These are phyloP conservation scores for Callitettix versicolor DNA, from an alignment of 1,140 invertebrate species.

Conservation along the genomic window DNA sequence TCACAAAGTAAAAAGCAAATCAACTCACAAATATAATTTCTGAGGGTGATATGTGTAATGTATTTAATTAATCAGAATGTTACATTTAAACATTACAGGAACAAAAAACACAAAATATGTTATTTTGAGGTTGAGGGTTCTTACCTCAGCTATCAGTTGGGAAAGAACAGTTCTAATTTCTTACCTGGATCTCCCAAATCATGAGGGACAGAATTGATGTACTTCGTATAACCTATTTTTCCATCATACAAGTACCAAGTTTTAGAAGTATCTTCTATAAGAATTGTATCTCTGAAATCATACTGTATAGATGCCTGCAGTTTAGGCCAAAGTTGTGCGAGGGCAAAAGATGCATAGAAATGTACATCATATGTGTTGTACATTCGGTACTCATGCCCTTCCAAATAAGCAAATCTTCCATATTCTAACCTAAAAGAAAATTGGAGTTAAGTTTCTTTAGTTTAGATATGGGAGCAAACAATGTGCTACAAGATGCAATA, in stretches of 20 bases:
- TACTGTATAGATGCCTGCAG: conserved; percentile 78
- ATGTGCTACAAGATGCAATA: no score
- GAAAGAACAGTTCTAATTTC: no score
- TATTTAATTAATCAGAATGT: no score
- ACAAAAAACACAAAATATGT: no score
- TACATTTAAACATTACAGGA: no score
- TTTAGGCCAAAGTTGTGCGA: conserved; percentile 83
- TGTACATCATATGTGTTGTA: conserved; percentile 95
- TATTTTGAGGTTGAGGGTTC: no score
- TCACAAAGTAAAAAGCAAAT: no score
- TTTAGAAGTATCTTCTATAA: conserved; percentile 41
- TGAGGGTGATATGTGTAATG: no score
- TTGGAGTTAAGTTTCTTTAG: no score
- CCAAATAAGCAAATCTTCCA: conserved; percentile 71
- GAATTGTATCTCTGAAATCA: conserved; percentile 62
- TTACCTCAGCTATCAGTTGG: no score
- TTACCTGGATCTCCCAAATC: conserved; percentile 84
- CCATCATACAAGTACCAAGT: conserved; percentile 53
- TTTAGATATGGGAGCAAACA: no score
- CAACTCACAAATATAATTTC: no score
- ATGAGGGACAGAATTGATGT: conserved; percentile 70
- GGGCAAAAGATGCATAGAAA: conserved; percentile 86
- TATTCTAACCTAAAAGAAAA: conserved; percentile 50
- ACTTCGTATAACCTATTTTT: conserved; percentile 49
- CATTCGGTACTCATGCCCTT: conserved; percentile 91